Base-by-base conservation (phyloP, 1,140 invertebrate genomes). In the Diabrotica undecimpunctata region DNA sequence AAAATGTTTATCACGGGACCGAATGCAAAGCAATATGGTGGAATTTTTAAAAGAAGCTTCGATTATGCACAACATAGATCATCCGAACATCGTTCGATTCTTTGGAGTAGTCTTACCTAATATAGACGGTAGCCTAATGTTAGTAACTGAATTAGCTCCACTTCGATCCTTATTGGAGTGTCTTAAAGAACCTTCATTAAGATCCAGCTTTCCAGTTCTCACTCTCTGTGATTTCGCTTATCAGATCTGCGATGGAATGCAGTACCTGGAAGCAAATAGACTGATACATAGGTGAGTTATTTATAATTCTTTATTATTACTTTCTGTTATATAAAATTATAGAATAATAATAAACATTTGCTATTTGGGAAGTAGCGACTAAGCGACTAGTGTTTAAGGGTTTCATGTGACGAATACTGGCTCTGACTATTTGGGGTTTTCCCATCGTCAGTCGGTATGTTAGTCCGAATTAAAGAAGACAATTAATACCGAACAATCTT, bases 41-140 rank as follows among this genome's bases (percentile, higher is more conserved):
- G 95, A 97, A 78, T 99, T 99, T 81, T 81, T 99, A 12, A 98
- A 98, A 79, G 97, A 99, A 81, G 97, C 96, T 2, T 94, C 93
- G 5, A 96, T 98, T 52, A 98, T 99, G 96, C 95, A 98, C 78
- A 90, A 91, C 55, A 97, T 99, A 71, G 93, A 97, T 75, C 95
- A 99, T 78, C 93, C 96, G 71, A 94, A 97, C 78, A 96, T 99
- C 71, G 96, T 99, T 0, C 83, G 94, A 13, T 81, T 99, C n/a
- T 98, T 96, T 79, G 97, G 97, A 0, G 96, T 99, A 50, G 97
- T 99, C 5, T 80, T 99, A 37, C 94, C 97, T 72, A 90, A 94
- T n/a, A 73, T 75, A 35, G 73, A 75, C 36, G 91, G 94, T 71
- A 90, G 93, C 46, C 81, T 98, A 37, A 98, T 98, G 96, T 82